phyloP scores from a whole-genome alignment of 2,888 invertebrate species.

The Cataglyphis rosenhaueri region DNA sequence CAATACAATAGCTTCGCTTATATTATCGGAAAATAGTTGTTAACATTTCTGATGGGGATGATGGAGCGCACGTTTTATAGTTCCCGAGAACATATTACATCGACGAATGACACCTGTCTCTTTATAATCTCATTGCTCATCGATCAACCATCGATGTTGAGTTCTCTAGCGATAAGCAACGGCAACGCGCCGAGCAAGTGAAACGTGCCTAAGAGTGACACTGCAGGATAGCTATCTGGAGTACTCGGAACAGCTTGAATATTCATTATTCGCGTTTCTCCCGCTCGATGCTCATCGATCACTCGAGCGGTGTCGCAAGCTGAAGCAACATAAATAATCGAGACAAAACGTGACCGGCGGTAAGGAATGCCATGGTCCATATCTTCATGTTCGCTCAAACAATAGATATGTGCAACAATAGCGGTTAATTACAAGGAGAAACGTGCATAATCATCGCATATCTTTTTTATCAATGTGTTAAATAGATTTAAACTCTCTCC shows the following conservation, averaged over 20 bases:
- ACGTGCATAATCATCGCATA: slow-evolving; percentile 1
- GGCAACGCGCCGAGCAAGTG: slow-evolving; percentile 49
- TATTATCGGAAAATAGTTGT: background rate
- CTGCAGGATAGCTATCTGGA: slow-evolving; percentile 67
- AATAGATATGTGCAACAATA: slow-evolving; percentile 34
- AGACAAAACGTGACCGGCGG: slow-evolving; percentile 38
- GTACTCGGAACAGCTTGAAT: slow-evolving; percentile 61
- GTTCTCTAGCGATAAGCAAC: slow-evolving; percentile 55
- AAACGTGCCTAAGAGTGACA: slow-evolving; percentile 61
- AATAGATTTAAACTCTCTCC: background rate
- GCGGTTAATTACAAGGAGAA: slow-evolving; percentile 41
- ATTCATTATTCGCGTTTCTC: slow-evolving; percentile 68
- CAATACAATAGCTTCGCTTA: background rate
- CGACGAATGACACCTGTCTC: slow-evolving; percentile 61
- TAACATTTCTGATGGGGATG: slow-evolving; percentile 44
- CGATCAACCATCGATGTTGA: slow-evolving; percentile 60
- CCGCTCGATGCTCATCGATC: slow-evolving; percentile 63
- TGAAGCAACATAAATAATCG: slow-evolving; percentile 42
- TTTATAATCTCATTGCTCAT: slow-evolving; percentile 56
- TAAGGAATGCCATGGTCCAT: slow-evolving; percentile 19
- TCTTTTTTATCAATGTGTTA: background rate
- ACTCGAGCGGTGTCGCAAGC: slow-evolving; percentile 44
- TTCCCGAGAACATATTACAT: slow-evolving; percentile 50
- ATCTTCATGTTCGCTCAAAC: slow-evolving; percentile 15
- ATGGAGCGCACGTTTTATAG: slow-evolving; percentile 40